These are phyloP conservation scores for Idris sp. DNA, from an alignment of 1,140 invertebrate genomes.

Conservation along the genomic window DNA sequence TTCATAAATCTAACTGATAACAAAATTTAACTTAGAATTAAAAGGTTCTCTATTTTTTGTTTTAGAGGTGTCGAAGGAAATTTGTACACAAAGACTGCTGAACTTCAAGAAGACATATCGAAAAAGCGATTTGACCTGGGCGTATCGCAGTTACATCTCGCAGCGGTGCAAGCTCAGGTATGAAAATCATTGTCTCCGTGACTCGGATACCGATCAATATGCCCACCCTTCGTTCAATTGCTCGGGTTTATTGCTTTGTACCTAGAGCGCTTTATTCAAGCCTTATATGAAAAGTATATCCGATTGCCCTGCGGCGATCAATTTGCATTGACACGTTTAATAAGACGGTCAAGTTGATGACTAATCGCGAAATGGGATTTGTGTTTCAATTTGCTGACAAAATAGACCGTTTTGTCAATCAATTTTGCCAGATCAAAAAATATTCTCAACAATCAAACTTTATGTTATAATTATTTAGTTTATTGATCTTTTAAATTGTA, in stretches of 20 bases:
- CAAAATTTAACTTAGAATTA: too few species aligned
- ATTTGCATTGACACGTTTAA: slow-evolving; percentile 13
- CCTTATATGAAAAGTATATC: slow-evolving; percentile 19
- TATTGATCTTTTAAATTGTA: too few species aligned
- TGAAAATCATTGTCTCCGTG: slow-evolving; percentile 6
- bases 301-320: slow-evolving; percentile 6
- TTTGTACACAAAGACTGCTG: slow-evolving; percentile 95
- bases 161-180: slow-evolving; percentile 93
- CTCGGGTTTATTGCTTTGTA: slow-evolving; percentile 33
- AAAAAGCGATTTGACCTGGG: slow-evolving; percentile 95
- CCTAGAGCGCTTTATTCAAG: slow-evolving; percentile 3
- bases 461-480: too few species aligned
- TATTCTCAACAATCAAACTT: too few species aligned
- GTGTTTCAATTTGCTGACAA: too few species aligned
- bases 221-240: too few species aligned
- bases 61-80: slow-evolving; percentile 89
- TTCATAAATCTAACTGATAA: too few species aligned
- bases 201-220: slow-evolving; percentile 27
- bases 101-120: slow-evolving; percentile 96
- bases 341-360: too few species aligned
- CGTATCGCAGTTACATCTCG: slow-evolving; percentile 92
- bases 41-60: too few species aligned
- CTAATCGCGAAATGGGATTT: too few species aligned
- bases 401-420: too few species aligned
- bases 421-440: too few species aligned